A percentile compares a stretch with the other conserved stretches of the same genome.
phyloP scores from a whole-genome alignment of 2,797 vertebrate genomes.

The Sorex maritimensis region DNA sequence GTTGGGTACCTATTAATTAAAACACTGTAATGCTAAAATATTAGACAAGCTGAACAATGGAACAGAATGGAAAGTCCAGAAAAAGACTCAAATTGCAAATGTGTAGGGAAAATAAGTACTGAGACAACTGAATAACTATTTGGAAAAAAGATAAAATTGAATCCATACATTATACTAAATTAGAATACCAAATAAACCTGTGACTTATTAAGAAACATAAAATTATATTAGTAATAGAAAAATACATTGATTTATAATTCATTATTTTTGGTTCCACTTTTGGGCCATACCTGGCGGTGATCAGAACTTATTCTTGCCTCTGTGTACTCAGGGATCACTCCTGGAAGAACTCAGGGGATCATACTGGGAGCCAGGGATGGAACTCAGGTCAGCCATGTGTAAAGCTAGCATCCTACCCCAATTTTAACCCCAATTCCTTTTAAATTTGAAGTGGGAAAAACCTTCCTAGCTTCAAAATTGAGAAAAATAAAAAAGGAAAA shows the following conservation, averaged over 20 bases:
- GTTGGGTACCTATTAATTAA: slow-evolving; percentile 8
- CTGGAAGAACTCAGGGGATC: no score
- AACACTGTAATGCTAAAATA: neutral
- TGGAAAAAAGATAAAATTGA: slow-evolving; percentile 65
- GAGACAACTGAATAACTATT: neutral
- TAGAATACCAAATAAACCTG: slow-evolving; percentile 31
- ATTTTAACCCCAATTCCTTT: no score
- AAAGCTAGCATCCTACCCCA: no score
- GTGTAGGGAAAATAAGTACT: neutral
- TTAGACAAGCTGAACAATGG: slow-evolving; percentile 37
- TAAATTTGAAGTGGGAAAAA: slow-evolving; percentile 10
- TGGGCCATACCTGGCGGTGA: no score
- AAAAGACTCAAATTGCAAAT: slow-evolving; percentile 51
- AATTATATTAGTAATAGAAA: slow-evolving; percentile 48
- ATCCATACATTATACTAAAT: slow-evolving; percentile 43
- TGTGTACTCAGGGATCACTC: no score
- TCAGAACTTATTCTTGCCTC: no score
- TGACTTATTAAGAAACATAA: slow-evolving; percentile 67
- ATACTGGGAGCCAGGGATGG: no score
- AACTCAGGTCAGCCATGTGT: no score
- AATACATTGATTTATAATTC: slow-evolving; percentile 40
- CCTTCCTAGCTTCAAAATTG: slow-evolving; percentile 36
- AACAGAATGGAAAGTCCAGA: slow-evolving; percentile 49
- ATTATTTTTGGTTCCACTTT: no score
- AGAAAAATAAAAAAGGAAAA: slow-evolving; percentile 60